A percentile compares a stretch with the other conserved stretches of the same genome.
Conservation (phyloP, 2,888 invertebrate species). For the Drosophila meridiana region DNA sequence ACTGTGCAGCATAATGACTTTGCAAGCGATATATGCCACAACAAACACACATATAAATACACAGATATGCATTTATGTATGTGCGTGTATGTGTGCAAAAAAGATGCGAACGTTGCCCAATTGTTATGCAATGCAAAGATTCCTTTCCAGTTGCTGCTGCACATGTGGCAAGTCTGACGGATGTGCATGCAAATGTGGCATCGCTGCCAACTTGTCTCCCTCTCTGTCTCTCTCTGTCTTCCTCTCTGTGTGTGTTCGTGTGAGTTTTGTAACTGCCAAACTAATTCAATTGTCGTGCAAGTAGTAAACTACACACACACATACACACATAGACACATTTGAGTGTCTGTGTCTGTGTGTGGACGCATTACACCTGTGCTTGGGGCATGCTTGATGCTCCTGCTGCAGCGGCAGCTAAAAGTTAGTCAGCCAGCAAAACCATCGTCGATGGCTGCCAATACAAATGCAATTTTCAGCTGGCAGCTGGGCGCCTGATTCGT, state of each 20-base stretch:
- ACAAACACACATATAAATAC: conserved; percentile 9
- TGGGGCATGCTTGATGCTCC: conserved; percentile 18
- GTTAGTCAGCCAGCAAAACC: conserved; percentile 66
- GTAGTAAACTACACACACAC: conserved; percentile 45
- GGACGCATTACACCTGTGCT: conserved; percentile 49
- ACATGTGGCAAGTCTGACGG: conserved; percentile 60
- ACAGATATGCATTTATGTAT: neutral
- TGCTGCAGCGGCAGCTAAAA: conserved; percentile 29
- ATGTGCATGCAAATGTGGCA: conserved; percentile 58
- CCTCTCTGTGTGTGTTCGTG: conserved; percentile 9
- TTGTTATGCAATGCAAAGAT: conserved; percentile 67
- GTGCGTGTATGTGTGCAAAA: conserved; percentile 1
- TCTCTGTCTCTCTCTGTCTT: neutral
- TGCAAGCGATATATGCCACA: conserved; percentile 35
- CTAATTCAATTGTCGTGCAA: conserved; percentile 79
- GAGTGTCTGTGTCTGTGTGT: conserved; percentile 14
- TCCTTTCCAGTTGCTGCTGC: conserved; percentile 26
- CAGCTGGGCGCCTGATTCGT: conserved; percentile 79
- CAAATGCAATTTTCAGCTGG: conserved; percentile 77
- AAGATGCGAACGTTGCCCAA: conserved; percentile 46
- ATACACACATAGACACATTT: conserved; percentile 21
- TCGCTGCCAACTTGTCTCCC: conserved; percentile 13
- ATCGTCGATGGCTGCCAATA: conserved; percentile 73
- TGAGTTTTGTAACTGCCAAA: conserved; percentile 67
- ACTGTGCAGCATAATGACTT: conserved; percentile 51